A percentile compares a stretch with the other conserved stretches of the same genome.
Evolutionary conservation across 2,888 invertebrate genomes (phyloP).

Genomic region (Mesoligia furuncula): DNA sequence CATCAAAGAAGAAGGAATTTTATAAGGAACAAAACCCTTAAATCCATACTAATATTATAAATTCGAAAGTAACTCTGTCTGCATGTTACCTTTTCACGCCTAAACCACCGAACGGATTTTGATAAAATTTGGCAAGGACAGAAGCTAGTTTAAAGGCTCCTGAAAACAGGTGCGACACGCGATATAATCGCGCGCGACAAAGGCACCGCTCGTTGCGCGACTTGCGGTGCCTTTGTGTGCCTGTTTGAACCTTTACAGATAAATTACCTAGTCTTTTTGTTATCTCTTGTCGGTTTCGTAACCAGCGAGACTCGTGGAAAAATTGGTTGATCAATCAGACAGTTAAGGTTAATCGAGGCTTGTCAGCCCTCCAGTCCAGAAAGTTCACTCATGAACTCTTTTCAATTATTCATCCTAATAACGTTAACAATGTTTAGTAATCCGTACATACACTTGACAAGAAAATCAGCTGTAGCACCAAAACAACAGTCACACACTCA

Average conservation of each 20-base stretch:
- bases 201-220: no score
- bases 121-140: background rate
- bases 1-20: background rate
- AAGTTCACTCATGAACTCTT: background rate
- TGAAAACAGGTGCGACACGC: no score
- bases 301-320: background rate
- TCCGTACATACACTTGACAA: background rate
- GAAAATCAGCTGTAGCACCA: background rate
- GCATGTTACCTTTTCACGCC: background rate
- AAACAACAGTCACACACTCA: constrained; percentile 21
- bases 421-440: background rate
- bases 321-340: background rate
- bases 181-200: no score
- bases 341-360: background rate
- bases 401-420: background rate
- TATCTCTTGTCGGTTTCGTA: background rate
- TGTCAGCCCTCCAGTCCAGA: background rate
- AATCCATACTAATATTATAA: background rate
- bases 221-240: no score
- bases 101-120: background rate
- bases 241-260: background rate
- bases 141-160: no score
- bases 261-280: background rate
- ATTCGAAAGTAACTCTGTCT: background rate
- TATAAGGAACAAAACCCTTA: background rate